Evolutionary conservation across 2,888 invertebrate genomes (phyloP).

Genomic region (Pyrrhia umbra): DNA sequence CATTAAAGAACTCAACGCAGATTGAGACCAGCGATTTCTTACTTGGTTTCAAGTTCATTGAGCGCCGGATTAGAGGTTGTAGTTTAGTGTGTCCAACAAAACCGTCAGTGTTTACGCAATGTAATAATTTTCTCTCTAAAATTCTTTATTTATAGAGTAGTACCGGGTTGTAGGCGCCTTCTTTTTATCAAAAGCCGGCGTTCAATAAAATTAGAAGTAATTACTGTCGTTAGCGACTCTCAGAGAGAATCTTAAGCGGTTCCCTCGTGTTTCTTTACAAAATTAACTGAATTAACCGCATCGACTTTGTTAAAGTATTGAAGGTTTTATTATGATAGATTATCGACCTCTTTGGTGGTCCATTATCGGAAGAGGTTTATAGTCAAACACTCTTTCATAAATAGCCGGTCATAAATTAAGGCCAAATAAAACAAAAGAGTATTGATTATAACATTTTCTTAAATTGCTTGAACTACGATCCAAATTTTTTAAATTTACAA

Average conservation of each 20-base stretch:
- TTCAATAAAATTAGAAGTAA: conserved; percentile 72
- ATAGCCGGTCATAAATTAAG: conserved; percentile 7
- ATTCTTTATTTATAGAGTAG: conserved; percentile 24
- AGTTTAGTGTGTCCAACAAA: background rate
- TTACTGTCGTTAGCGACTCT: conserved; percentile 66
- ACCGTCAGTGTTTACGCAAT: conserved; percentile 15
- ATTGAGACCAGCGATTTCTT: background rate
- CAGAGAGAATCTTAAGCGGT: conserved; percentile 49
- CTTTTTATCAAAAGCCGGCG: conserved; percentile 66
- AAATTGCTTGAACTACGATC: too few species aligned
- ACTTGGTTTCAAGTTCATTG: background rate
- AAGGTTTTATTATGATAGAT: conserved; percentile 39
- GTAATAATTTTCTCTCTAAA: background rate
- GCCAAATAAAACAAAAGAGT: background rate
- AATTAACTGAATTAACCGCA: conserved; percentile 41
- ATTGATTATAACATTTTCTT: background rate
- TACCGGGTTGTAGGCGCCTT: conserved; percentile 61
- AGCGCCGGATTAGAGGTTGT: rapidly evolving
- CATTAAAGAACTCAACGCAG: conserved; percentile 22
- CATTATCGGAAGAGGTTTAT: conserved; percentile 11
- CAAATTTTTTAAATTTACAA: too few species aligned
- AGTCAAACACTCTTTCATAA: conserved; percentile 9
- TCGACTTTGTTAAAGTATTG: conserved; percentile 27
- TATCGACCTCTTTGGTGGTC: conserved; percentile 43
- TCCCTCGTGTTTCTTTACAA: conserved; percentile 44